Evolutionary conservation across 37 sponge, comb jelly and placozoan genomes (phyloP), one percentile per base, ranked within the genome.

Genomic region (Spongia lamella): DNA sequence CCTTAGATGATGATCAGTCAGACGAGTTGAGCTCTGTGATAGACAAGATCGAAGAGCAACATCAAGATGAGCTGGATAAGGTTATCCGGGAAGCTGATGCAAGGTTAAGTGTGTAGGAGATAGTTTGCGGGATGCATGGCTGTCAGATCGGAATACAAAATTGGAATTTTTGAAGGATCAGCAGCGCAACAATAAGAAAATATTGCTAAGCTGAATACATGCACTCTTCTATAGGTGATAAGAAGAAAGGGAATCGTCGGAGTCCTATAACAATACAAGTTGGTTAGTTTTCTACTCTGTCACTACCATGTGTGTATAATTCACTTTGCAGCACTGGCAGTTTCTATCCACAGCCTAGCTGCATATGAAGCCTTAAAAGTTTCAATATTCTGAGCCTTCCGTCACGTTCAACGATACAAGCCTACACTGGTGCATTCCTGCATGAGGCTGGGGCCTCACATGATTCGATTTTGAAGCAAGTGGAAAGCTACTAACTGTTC

Each of bases 1-100:
- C 60, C 49, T 43, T 79, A 22, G 56, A 25, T 56, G 69, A 79
- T 25, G 69, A 79, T 57, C 70, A 68, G n/a, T 7, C 36, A n/a
- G 21, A 68, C 14, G 70, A 68, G 33, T 36, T 11, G 21, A 30
- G 7, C 7, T n/a, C 30, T 30, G 32, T 64, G 3, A 32, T 64
- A 29, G 36, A 19, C 9, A 11, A 20, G 34, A 64, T 64, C 9
- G 66, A 64, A 20, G 36, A 64, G 9, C 27, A 27, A 32, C 4
- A 20, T 7, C 3, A 32, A 26, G 66, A 25, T 20, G 66, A 64
- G 27, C 5, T 64, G 34, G 66, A 64, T 6, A 27, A 68, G 51
- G 27, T 20, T 5, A 3, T n/a, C 6, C n/a, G 14, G 49, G 70
- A 68, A 68, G 43, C 70, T 7, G 70, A 34, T 43, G 47, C 47